Percentiles rank a stretch among this genome's conserved stretches.
phyloP scores from a whole-genome alignment of 2,113 vertebrate species.

The Brachypteracias leptosomus region DNA sequence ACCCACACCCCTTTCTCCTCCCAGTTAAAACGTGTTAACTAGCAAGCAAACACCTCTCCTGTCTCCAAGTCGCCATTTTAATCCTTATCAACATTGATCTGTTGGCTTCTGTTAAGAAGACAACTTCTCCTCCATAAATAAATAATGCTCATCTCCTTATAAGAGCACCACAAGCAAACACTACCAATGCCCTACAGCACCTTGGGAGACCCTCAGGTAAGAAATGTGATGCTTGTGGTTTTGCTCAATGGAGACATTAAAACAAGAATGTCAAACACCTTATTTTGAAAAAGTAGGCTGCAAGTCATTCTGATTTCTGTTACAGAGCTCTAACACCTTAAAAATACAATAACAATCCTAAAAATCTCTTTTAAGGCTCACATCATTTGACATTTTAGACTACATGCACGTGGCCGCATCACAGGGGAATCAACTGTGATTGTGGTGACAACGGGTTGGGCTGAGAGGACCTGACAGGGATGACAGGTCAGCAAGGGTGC shows the following conservation, averaged over 20 bases:
- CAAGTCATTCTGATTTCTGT: background rate
- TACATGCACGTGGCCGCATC: background rate
- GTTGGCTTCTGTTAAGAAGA: background rate
- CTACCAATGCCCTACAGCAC: background rate
- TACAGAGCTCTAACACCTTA: background rate
- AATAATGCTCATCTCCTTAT: background rate
- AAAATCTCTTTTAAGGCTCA: background rate
- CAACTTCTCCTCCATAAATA: background rate
- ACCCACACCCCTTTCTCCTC: background rate
- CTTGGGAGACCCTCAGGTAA: background rate
- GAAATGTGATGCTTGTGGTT: background rate
- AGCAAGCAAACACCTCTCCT: background rate
- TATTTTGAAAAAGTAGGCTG: background rate
- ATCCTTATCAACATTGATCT: background rate
- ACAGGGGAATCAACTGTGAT: background rate
- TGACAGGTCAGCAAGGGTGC: background rate
- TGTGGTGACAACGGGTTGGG: rapidly evolving
- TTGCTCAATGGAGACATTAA: background rate
- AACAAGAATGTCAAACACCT: background rate
- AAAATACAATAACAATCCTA: background rate
- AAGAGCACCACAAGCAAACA: background rate
- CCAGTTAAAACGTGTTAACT: background rate
- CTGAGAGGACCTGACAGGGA: background rate
- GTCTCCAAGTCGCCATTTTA: background rate
- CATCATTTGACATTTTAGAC: background rate